Conservation (phyloP, 2,888 invertebrate genomes). For the Chrysotoxum bicinctum region DNA sequence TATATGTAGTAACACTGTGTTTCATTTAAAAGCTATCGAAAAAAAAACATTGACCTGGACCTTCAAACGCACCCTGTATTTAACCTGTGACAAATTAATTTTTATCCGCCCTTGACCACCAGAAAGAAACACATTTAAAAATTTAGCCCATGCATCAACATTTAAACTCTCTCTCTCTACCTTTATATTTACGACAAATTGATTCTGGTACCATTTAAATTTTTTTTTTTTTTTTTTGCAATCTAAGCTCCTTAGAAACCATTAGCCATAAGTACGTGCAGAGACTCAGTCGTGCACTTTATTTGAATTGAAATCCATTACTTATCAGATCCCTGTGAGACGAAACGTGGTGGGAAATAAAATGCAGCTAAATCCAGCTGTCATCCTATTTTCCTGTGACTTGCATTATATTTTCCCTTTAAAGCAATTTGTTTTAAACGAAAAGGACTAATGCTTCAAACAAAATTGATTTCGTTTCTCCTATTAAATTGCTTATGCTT, state of each 20-base stretch:
- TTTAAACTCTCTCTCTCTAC: background rate
- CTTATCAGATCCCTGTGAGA: background rate
- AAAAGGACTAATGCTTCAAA: background rate
- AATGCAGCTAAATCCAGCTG: background rate
- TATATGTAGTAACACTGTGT: too few species aligned
- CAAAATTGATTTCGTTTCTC: background rate
- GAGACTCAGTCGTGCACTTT: background rate
- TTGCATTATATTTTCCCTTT: background rate
- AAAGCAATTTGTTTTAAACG: background rate
- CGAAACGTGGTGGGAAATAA: background rate
- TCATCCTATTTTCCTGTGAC: background rate
- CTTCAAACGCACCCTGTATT: too few species aligned
- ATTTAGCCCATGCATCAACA: too few species aligned
- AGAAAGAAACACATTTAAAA: too few species aligned
- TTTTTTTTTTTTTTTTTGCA: background rate
- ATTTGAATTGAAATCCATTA: conserved; percentile 41
- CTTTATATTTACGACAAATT: background rate
- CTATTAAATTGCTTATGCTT: background rate
- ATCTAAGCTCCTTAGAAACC: background rate
- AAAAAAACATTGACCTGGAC: too few species aligned
- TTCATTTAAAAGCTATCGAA: too few species aligned
- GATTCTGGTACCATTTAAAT: background rate
- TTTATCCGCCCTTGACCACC: too few species aligned
- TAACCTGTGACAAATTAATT: too few species aligned
- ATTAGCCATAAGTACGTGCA: conserved; percentile 1